A percentile compares a stretch with the other conserved stretches of the same genome.
Conservation (phyloP, 2,113 vertebrate species). For the Oreochromis aureus region DNA sequence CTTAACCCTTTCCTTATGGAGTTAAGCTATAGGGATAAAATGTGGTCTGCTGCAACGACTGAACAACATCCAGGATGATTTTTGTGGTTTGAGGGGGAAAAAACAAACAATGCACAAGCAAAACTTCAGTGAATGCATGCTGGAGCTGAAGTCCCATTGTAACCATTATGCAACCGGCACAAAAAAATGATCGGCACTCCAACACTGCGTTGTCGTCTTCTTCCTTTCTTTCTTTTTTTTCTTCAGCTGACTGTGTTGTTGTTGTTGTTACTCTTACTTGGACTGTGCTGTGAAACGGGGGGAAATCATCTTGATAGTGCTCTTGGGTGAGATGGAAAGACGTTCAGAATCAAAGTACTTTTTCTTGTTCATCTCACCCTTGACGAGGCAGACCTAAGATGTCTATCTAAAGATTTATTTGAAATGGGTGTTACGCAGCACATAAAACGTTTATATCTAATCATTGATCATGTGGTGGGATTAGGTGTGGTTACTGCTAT, state of each 20-base stretch:
- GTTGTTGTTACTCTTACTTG: not conserved
- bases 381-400: not conserved
- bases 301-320: not conserved
- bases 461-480: not conserved
- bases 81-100: not conserved
- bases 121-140: not conserved
- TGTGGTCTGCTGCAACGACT: not conserved
- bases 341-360: not conserved
- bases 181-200: not conserved
- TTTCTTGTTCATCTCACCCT: not conserved
- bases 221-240: not conserved
- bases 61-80: not conserved
- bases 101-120: not conserved
- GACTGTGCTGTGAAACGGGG: slow-evolving; percentile 7
- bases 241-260: not conserved
- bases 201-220: not conserved
- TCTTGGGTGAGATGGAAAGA: not conserved
- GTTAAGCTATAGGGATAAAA: not conserved
- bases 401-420: not conserved
- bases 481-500: not conserved
- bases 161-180: not conserved
- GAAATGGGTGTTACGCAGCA: not conserved
- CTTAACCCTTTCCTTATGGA: not conserved
- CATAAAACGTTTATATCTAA: not conserved
- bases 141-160: not conserved